Evolutionary conservation across 2,888 invertebrate genomes (phyloP).

Genomic region (Keiferia lycopersicella): DNA sequence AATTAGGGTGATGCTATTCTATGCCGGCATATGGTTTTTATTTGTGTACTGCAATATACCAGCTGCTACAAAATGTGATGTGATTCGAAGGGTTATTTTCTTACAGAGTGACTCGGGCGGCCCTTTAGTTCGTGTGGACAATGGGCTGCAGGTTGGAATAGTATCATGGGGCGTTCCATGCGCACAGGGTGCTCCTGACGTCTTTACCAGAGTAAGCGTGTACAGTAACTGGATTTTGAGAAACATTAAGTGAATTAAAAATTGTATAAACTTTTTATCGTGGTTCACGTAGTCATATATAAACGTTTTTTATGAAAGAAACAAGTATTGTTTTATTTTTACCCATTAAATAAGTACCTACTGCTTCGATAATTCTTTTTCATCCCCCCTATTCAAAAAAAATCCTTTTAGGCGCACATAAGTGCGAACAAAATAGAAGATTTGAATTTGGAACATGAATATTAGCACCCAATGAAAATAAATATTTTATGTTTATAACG

Average conservation of each 20-base stretch:
- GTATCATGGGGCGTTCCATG: conserved; percentile 64
- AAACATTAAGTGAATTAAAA: neutral
- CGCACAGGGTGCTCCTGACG: conserved; percentile 56
- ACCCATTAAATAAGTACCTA: too few species aligned
- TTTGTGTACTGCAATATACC: too few species aligned
- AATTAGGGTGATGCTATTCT: too few species aligned
- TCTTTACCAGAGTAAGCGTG: conserved; percentile 49
- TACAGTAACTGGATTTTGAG: conserved; percentile 34
- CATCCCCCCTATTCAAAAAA: too few species aligned
- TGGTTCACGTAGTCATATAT: neutral
- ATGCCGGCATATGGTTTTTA: too few species aligned
- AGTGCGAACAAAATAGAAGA: too few species aligned
- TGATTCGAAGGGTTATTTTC: neutral
- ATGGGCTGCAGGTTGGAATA: conserved; percentile 45
- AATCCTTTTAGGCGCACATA: too few species aligned
- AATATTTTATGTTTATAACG: too few species aligned
- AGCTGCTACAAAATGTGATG: neutral
- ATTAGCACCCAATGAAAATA: too few species aligned
- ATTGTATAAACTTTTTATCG: neutral
- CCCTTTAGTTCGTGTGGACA: conserved; percentile 42
- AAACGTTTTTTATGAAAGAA: neutral
- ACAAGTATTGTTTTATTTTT: too few species aligned
- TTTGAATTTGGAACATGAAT: too few species aligned
- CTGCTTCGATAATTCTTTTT: too few species aligned
- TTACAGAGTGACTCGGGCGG: conserved; percentile 60